Evolutionary conservation across 2,797 vertebrate species (phyloP), one percentile per base, ranked within the genome.

Genomic region (Catamblyrhynchus diadema): DNA sequence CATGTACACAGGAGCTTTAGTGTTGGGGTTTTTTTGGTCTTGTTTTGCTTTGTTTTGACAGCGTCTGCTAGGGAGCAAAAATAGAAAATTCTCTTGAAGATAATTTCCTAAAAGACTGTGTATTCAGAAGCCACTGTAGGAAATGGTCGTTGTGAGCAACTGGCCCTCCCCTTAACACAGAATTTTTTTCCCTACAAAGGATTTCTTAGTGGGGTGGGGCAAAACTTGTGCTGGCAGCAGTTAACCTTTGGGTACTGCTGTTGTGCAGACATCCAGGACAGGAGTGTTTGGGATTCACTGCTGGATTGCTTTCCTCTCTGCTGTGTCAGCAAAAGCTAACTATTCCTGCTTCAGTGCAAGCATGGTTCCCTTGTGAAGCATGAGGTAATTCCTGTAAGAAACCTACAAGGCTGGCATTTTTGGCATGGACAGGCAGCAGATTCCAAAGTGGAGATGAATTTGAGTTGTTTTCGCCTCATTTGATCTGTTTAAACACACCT

Each of bases 1-100:
- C 0, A 0, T 23, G 15, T 70, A n/a, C 71, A 9, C 0, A 1
- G 20, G 12, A 77, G 44, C 10, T 66, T 86, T 17, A 24, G 32
- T 14, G 27, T 12, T 48, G 47, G 32, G 32, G 18, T 3, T 54
- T 50, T 54, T 56, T 27, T 20, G 18, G 32, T 47, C 56, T 39
- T 30, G 25, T 22, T 66, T 70, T 39, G 39, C 47, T 33, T 23
- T 45, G 19, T 21, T 33, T 64, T n/a, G 25, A n/a, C 28, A 59
- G 10, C 39, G 7, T 47, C 41, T 86, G 25, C 57, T 54, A 16
- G 22, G 35, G 22, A 90, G 24, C 13, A 57, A 54, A 90, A 14
- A 23, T 21, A 86, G 41, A 42, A 80, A 82, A 77, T 50, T 54
- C 33, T 77, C 30, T 59, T 65, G 33, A 41, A 66, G 16, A 4